Evolutionary conservation across 1,140 invertebrate species (phyloP).

Genomic region (Monochamus saltuarius): DNA sequence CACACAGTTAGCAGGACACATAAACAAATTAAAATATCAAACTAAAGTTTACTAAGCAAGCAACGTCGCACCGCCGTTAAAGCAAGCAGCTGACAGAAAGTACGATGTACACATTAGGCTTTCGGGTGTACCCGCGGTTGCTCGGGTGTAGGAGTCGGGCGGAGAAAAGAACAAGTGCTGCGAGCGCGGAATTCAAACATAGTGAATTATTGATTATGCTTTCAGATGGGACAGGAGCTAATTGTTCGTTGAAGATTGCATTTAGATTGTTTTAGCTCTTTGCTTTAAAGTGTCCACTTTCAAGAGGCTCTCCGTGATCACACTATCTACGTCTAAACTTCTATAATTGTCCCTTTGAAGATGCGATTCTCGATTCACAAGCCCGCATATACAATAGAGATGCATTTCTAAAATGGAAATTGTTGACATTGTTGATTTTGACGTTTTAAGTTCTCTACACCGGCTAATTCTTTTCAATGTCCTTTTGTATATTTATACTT

Average conservation of each 20-base stretch:
- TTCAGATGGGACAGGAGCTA: constrained; percentile 11
- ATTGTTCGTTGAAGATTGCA: constrained; percentile 30
- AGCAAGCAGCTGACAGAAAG: constrained; percentile 50
- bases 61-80: constrained; percentile 45
- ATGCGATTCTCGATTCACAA: too few species aligned
- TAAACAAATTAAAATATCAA: constrained; percentile 50
- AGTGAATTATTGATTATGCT: constrained; percentile 47
- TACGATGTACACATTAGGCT: constrained; percentile 27
- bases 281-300: constrained; percentile 24
- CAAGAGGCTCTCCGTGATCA: constrained; percentile 7
- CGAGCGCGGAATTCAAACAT: constrained; percentile 47
- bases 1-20: constrained; percentile 46
- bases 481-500: too few species aligned
- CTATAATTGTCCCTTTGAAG: neutral
- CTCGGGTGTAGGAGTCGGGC: constrained; percentile 34
- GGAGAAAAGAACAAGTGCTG: constrained; percentile 27
- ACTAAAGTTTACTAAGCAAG: constrained; percentile 50
- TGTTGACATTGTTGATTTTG: too few species aligned
- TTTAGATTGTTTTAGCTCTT: constrained; percentile 27
- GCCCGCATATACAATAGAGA: too few species aligned
- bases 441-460: too few species aligned
- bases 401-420: too few species aligned
- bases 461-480: too few species aligned
- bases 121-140: constrained; percentile 16
- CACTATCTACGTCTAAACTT: neutral